Conservation (phyloP, 2,888 invertebrate species). For the Cephus nigrinus region DNA sequence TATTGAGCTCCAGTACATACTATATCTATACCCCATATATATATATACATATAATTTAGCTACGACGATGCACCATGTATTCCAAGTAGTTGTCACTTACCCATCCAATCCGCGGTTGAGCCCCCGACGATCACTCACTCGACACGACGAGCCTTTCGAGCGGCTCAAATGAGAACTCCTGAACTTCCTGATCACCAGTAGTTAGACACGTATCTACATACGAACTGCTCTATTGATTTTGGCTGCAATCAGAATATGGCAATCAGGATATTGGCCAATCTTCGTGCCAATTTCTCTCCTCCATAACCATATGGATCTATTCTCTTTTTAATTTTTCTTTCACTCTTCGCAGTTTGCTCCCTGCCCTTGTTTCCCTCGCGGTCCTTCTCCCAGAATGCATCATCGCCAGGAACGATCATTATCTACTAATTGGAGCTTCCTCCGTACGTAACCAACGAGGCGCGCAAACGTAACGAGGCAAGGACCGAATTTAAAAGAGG, state of each 20-base stretch:
- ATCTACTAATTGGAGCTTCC: not conserved
- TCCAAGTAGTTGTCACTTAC: not conserved
- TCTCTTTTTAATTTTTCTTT: not conserved
- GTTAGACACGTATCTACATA: not conserved
- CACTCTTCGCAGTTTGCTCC: not conserved
- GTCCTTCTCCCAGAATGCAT: not conserved
- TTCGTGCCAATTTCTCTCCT: not conserved
- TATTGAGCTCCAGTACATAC: not conserved
- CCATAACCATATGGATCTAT: not conserved
- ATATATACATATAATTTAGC: not conserved
- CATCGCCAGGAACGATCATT: not conserved
- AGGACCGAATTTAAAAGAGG: not conserved
- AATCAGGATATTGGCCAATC: slow-evolving; percentile 14
- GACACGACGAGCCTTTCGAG: not conserved
- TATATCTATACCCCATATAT: not conserved
- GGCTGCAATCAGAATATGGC: slow-evolving; percentile 28
- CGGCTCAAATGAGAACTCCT: not conserved
- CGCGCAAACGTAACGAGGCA: not conserved
- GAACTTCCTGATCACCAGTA: not conserved
- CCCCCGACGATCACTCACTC: not conserved
- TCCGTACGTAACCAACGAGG: not conserved
- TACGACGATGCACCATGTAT: not conserved
- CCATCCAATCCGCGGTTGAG: not conserved
- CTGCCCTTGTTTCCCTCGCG: not conserved
- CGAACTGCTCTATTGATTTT: slow-evolving; percentile 35